phyloP scores from a whole-genome alignment of 2,113 vertebrate species.

The Xiphorhynchus elegans region DNA sequence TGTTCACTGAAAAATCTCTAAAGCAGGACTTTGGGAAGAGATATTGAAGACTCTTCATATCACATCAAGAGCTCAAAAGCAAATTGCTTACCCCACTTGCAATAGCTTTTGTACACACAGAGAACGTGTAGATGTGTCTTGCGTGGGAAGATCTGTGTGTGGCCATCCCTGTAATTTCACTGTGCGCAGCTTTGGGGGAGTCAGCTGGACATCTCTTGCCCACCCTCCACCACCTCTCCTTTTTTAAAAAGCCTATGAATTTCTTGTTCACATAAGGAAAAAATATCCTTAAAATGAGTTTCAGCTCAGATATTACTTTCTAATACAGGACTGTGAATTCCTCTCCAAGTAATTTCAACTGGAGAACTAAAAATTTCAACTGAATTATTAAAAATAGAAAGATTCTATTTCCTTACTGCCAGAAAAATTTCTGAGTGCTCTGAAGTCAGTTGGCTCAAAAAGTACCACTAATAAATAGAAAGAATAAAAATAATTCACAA shows the following conservation, averaged over 20 bases:
- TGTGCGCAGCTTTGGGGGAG: not conserved
- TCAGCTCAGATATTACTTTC: constrained; percentile 1
- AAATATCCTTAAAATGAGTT: not conserved
- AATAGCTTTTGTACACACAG: not conserved
- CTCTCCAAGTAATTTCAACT: constrained; percentile 33
- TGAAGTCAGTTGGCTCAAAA: constrained; percentile 11
- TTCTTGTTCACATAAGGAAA: not conserved
- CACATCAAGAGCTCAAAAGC: not conserved
- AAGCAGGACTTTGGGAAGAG: not conserved
- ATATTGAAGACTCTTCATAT: not conserved
- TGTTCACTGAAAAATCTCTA: not conserved
- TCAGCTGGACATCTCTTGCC: not conserved
- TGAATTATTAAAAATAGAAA: constrained; percentile 60
- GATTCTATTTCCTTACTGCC: constrained; percentile 19
- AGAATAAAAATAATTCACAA: constrained; percentile 19
- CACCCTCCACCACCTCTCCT: not conserved
- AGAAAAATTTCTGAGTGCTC: constrained; percentile 26
- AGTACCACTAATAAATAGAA: constrained; percentile 8
- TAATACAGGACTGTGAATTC: constrained; percentile 12
- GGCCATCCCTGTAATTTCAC: not conserved
- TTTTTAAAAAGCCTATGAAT: not conserved
- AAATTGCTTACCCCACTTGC: not conserved
- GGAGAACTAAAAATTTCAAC: constrained; percentile 39
- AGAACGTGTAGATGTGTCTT: not conserved
- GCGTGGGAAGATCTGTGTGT: not conserved